Evolutionary conservation across 2,797 vertebrate genomes (phyloP).

Genomic region (Champsocephalus esox): DNA sequence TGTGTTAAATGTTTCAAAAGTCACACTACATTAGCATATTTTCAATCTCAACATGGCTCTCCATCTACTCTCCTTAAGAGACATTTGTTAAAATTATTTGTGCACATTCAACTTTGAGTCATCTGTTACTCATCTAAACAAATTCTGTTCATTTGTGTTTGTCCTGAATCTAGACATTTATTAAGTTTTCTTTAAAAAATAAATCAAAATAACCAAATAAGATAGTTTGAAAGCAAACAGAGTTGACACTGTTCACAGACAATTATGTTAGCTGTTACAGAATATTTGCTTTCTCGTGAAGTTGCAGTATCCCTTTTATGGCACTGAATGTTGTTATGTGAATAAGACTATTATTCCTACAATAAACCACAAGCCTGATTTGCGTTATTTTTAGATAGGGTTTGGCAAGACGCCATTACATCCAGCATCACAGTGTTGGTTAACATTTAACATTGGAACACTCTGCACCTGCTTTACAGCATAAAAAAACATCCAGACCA

Average conservation of each 20-base stretch:
- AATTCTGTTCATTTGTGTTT: neutral
- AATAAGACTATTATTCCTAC: neutral
- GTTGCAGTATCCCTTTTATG: neutral
- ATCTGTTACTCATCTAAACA: neutral
- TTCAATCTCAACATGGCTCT: neutral
- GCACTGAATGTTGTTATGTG: neutral
- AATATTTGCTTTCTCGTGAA: neutral
- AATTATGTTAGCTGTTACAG: neutral
- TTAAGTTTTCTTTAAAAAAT: neutral
- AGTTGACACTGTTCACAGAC: neutral
- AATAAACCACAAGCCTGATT: neutral
- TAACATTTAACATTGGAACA: neutral
- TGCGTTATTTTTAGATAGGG: neutral
- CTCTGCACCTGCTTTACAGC: constrained; percentile 31
- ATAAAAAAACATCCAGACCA: neutral
- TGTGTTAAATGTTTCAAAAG: constrained; percentile 25
- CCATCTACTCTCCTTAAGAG: neutral
- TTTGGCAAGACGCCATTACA: neutral
- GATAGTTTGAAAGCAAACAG: neutral
- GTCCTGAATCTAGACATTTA: neutral
- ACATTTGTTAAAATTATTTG: constrained; percentile 17
- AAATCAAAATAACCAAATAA: constrained; percentile 7
- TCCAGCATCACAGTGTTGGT: neutral
- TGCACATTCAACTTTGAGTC: neutral
- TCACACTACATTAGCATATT: neutral